Evolutionary conservation across 1,140 invertebrate species (phyloP), one percentile per base, ranked within the genome.

Genomic region (Drosophila asahinai): DNA sequence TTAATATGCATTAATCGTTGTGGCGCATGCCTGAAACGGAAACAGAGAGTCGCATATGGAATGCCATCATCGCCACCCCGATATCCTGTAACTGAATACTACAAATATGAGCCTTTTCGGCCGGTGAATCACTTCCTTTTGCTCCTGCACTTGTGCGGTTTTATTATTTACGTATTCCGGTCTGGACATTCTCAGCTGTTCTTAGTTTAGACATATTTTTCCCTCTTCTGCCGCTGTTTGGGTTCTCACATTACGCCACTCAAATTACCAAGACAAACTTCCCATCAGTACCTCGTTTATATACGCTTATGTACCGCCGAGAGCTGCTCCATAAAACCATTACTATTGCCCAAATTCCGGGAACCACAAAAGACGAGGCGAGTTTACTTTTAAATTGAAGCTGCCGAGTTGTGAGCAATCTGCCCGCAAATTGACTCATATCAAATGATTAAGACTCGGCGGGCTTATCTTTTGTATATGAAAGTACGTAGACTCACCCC

Each of bases 271-370:
- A 76, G 61, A 64, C 80, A 62, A 75, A 71, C 81, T 71, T 66
- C 77, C 48, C 65, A 48, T 63, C 81, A 30, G 61, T 83, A 74
- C 72, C 72, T 80, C 79, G 78, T 79, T 83, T 51, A n/a, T 30
- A 25, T 52, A 63, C n/a, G 30, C 22, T 42, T 54, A 60, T 40
- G 43, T 77, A 60, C 62, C 42, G 43, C 59, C 47, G 52, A 57
- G 43, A 43, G 60, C 70, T 74, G 81, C 81, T 67, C 65, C 81
- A 90, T 89, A 81, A 89, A 89, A 73, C 68, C 81, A 89, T 84
- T 84, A 78, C 78, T 81, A 84, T 84, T 78, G 84, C 84, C 84
- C 51, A 90, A 86, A 75, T 89, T 89, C 84, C 66, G 52, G 73
- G 84, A 90, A 87, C 14, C 64, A 55, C 61, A 77, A 73, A 74